phyloP scores from a whole-genome alignment of 1,140 invertebrate genomes.

The Solen grandis region DNA sequence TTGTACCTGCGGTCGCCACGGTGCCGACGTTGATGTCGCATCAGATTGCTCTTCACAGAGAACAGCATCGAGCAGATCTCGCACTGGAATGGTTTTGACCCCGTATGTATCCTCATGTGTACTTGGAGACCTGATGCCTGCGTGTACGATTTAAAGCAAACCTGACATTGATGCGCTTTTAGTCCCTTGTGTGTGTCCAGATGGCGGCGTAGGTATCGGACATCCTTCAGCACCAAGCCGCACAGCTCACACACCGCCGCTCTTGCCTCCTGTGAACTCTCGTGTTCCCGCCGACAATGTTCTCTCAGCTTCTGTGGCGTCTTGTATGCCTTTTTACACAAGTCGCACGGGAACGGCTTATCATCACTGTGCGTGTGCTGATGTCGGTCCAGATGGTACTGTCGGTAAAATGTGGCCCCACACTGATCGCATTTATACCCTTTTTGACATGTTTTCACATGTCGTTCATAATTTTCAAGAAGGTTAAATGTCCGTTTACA shows the following conservation, averaged over 20 bases:
- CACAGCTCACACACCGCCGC: not conserved
- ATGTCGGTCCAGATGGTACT: not conserved
- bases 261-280: not conserved
- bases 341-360: not conserved
- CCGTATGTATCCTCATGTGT: not conserved
- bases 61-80: slow-evolving; percentile 27
- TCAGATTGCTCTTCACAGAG: slow-evolving; percentile 22
- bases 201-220: not conserved
- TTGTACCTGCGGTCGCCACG: slow-evolving; percentile 2
- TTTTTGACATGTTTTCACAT: not conserved
- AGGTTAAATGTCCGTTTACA: too few relatives aligned
- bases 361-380: not conserved
- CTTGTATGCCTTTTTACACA: not conserved
- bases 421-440: not conserved
- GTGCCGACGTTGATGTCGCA: slow-evolving; percentile 18
- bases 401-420: not conserved
- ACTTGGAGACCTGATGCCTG: not conserved
- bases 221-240: not conserved
- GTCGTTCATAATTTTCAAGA: too few relatives aligned
- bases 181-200: not conserved
- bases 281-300: not conserved
- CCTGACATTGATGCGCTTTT: not conserved
- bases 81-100: not conserved
- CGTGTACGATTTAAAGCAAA: not conserved
- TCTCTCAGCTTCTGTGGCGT: not conserved